Evolutionary conservation across 2,113 vertebrate genomes (phyloP).

Genomic region (Dicerorhinus sumatrensis): DNA sequence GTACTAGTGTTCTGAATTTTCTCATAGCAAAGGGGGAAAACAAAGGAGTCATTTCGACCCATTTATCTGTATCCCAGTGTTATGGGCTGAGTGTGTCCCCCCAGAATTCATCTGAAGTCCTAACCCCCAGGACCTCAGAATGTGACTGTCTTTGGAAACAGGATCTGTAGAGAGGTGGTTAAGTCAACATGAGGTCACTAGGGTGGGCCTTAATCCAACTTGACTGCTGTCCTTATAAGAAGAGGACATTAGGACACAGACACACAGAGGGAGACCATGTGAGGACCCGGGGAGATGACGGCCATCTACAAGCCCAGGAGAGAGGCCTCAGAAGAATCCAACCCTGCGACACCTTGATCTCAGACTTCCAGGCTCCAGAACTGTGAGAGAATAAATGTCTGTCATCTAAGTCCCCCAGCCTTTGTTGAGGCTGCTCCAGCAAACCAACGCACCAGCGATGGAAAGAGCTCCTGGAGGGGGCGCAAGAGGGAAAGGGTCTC

Average conservation of each 20-base stretch:
- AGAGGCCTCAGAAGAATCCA: background rate
- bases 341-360: background rate
- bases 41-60: background rate
- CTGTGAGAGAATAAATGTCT: background rate
- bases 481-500: background rate
- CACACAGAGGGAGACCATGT: rapidly evolving
- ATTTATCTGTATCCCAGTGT: background rate
- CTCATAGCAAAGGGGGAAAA: background rate
- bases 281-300: background rate
- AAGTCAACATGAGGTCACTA: background rate
- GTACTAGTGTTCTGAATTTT: background rate
- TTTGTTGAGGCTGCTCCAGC: background rate
- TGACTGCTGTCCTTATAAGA: background rate
- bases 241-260: background rate
- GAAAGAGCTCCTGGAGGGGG: background rate
- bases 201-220: no score
- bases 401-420: background rate
- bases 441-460: rapidly evolving
- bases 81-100: background rate
- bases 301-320: background rate
- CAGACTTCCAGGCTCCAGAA: background rate
- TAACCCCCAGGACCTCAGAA: background rate
- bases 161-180: background rate
- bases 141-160: background rate
- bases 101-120: background rate